These are phyloP conservation scores for Capitulum mitella DNA, from an alignment of 2,888 invertebrate species.

Conservation along the genomic window DNA sequence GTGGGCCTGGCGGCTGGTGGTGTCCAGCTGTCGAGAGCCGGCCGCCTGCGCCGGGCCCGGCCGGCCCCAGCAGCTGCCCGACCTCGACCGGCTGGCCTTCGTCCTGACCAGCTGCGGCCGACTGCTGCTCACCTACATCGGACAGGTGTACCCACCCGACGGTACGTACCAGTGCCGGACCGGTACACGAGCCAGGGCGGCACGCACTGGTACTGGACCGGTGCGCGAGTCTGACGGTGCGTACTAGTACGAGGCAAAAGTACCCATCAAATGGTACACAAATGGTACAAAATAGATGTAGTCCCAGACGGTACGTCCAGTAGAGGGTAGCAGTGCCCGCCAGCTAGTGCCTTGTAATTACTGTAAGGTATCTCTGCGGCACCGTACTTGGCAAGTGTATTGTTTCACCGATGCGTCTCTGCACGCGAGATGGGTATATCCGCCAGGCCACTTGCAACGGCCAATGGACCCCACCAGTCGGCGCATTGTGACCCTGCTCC, in stretches of 20 bases:
- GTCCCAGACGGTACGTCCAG: not conserved
- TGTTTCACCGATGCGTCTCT: too few species aligned
- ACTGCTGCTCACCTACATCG: conserved; percentile 74
- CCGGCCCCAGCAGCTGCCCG: conserved; percentile 44
- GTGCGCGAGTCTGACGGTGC: conserved; percentile 71
- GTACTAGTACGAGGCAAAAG: conserved; percentile 26
- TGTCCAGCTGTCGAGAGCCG: conserved; percentile 50
- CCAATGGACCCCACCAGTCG: too few species aligned
- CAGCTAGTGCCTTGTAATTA: too few species aligned
- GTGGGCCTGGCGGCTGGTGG: conserved; percentile 87
- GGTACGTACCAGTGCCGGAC: conserved; percentile 44
- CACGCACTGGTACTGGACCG: too few species aligned
- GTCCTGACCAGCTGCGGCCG: conserved; percentile 75
- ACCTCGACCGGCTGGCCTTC: conserved; percentile 76
- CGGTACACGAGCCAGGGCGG: too few species aligned
- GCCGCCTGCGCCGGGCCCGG: conserved; percentile 33
- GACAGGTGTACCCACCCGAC: conserved; percentile 81
- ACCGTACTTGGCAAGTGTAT: too few species aligned
- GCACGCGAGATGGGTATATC: too few species aligned
- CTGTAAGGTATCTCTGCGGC: too few species aligned
- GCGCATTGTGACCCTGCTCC: too few species aligned
- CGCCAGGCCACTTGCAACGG: too few species aligned
- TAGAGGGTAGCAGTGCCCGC: too few species aligned
- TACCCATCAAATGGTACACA: not conserved
- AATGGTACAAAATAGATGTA: not conserved